A percentile compares a stretch with the other conserved stretches of the same genome.
These are phyloP conservation scores for Drosophila oshimai DNA, from an alignment of 1,140 invertebrate genomes.

Conservation along the genomic window DNA sequence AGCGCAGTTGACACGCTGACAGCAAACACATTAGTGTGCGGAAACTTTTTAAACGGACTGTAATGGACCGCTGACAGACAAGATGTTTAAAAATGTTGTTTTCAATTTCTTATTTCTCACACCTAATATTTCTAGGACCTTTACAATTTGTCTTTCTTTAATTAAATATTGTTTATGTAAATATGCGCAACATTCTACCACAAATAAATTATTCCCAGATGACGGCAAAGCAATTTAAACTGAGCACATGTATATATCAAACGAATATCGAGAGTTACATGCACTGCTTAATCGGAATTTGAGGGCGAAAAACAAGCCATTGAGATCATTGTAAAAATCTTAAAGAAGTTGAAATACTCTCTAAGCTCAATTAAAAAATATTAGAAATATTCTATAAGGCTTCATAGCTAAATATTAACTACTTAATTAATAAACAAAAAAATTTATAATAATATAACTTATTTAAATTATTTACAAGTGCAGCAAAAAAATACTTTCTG, in stretches of 20 bases:
- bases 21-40: constrained; percentile 30
- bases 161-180: constrained; percentile 13
- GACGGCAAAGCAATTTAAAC: constrained; percentile 16
- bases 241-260: constrained; percentile 1
- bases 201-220: constrained; percentile 42
- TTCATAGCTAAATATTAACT: too few relatives aligned
- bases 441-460: not conserved
- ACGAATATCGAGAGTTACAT: constrained; percentile 37
- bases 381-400: too few relatives aligned
- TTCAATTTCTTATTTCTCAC: not conserved
- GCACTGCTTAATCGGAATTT: constrained; percentile 32
- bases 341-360: not conserved
- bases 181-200: constrained; percentile 9
- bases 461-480: not conserved
- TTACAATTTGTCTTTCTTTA: not conserved
- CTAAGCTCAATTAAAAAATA: too few relatives aligned
- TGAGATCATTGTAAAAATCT: not conserved
- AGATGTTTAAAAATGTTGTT: not conserved
- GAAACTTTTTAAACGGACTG: constrained; percentile 8
- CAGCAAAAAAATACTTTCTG: too few relatives aligned
- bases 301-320: not conserved
- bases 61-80: constrained; percentile 8
- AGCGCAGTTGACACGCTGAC: constrained; percentile 5
- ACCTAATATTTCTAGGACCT: not conserved
- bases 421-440: too few relatives aligned